Base-by-base conservation (phyloP, 1,140 invertebrate species). In the Anagrus nilaparvatae region DNA sequence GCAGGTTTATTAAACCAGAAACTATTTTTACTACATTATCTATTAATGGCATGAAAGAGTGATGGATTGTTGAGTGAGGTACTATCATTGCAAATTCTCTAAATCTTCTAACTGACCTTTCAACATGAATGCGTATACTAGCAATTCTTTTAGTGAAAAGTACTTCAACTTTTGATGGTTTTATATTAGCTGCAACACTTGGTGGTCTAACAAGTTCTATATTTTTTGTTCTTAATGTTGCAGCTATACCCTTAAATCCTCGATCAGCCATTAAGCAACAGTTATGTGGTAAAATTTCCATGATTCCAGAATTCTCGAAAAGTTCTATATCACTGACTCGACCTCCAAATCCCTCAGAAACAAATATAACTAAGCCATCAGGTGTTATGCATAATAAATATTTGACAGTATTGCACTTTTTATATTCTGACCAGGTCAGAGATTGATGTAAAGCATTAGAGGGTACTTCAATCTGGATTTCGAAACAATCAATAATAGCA, bases 301-400 rank as follows among this genome's bases (percentile, higher is more conserved):
- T 44, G 43, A 50, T 61, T 16, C 45, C 43, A 49, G 51, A 52
- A 39, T 58, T 40, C 53, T 68, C 46, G 4, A 62, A 48, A 36
- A 68, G 51, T 17, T 49, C 31, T 13, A 47, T 47, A 55, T 68
- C 63, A 19, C 52, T 52, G 9, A 52, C 50, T 46, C 59, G 50
- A 20, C 65, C 64, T 19, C 61, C 53, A 53, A 54, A 67, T 6
- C 60, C 64, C 38, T 53, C 38, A 6, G 64, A 69, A 23, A 70
- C 52, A 43, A 54, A 70, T 51, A 59, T 63, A 10, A 67, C 54
- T n/a, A 59, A 53, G n/a, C 62, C 63, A 54, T 70, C 57, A 17
- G 62, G 60, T 13, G 59, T 67, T 32, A 47, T 50, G n/a, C 59
- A 59, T 46, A 69, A 56, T 34, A 62, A 54, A 55, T 67, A 67